Evolutionary conservation across 2,113 vertebrate species (phyloP).

Genomic region (Talpa occidentalis): DNA sequence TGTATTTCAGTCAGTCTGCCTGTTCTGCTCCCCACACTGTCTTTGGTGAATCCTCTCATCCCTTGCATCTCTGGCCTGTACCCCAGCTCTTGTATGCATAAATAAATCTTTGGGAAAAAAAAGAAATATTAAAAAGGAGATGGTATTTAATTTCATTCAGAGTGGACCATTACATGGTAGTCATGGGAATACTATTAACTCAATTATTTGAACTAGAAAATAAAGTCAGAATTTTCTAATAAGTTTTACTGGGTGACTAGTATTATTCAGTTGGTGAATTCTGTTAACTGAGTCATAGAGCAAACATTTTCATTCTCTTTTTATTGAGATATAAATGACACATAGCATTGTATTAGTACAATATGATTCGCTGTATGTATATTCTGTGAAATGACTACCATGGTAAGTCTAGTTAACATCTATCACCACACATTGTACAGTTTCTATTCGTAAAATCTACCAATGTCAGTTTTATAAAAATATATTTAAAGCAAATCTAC

Average conservation of each 20-base stretch:
- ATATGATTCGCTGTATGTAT: neutral
- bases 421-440: neutral
- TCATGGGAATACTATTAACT: conserved; percentile 12
- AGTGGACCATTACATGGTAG: neutral
- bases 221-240: conserved; percentile 20
- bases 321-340: neutral
- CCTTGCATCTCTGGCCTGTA: too few species aligned
- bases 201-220: conserved; percentile 44
- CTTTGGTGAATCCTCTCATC: too few species aligned
- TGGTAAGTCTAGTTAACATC: neutral
- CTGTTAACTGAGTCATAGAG: conserved; percentile 23
- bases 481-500: conserved; percentile 9
- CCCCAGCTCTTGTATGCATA: too few species aligned
- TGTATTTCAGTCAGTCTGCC: too few species aligned
- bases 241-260: conserved; percentile 27
- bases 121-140: conserved; percentile 16
- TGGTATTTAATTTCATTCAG: conserved; percentile 15
- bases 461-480: conserved; percentile 20
- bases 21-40: too few species aligned
- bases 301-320: neutral
- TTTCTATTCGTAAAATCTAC: neutral
- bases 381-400: neutral
- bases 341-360: neutral
- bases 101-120: too few species aligned
- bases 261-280: conserved; percentile 9